These are phyloP conservation scores for Hedya salicella DNA, from an alignment of 2,888 invertebrate genomes.

Conservation along the genomic window DNA sequence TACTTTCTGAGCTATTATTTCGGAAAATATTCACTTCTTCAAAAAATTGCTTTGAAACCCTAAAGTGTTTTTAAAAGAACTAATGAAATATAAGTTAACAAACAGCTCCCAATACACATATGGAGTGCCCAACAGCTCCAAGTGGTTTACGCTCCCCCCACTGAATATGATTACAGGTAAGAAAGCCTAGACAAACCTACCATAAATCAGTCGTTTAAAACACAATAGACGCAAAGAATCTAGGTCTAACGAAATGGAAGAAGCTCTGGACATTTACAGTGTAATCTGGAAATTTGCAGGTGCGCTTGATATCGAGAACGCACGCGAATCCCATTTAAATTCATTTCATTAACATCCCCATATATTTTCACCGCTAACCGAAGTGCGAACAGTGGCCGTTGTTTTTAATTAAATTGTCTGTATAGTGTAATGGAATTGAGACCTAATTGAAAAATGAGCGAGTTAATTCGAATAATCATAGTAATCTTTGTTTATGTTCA, in stretches of 20 bases:
- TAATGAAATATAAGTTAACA: no score
- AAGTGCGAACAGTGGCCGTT: constrained; percentile 30
- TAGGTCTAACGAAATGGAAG: not conserved
- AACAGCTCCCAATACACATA: no score
- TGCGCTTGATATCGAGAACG: constrained; percentile 13
- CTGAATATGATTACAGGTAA: no score
- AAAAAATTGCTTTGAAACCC: no score
- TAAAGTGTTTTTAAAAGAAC: no score
- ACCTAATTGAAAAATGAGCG: constrained; percentile 15
- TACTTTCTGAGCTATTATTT: no score
- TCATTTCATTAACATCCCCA: constrained; percentile 31
- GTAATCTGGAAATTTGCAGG: constrained; percentile 27
- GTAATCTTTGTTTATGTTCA: not conserved
- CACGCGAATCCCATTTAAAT: constrained; percentile 31
- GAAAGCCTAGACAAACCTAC: no score
- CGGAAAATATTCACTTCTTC: no score
- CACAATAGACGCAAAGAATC: not conserved
- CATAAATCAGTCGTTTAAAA: no score
- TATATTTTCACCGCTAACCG: constrained; percentile 28
- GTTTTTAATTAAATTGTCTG: constrained; percentile 30
- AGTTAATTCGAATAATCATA: not conserved
- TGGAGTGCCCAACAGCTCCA: no score
- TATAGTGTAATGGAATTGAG: constrained; percentile 23
- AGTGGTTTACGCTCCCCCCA: no score
- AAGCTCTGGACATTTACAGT: not conserved